A percentile compares a stretch with the other conserved stretches of the same genome.
These are phyloP conservation scores for Lontra canadensis DNA, from an alignment of 2,113 vertebrate species.

Conservation along the genomic window DNA sequence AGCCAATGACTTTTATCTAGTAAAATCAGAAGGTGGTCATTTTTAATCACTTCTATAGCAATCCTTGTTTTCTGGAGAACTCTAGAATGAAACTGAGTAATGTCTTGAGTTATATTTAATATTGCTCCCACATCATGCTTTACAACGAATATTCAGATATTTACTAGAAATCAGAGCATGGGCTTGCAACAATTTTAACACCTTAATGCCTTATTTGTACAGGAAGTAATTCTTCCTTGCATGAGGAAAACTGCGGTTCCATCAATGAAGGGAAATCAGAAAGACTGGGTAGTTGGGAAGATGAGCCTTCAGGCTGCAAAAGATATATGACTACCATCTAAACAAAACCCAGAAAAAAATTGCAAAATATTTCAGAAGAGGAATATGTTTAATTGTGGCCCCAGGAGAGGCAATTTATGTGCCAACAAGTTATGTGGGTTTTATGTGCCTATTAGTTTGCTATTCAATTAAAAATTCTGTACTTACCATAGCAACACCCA, in stretches of 20 bases:
- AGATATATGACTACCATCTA: slow-evolving; percentile 48
- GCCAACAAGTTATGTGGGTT: slow-evolving; percentile 80
- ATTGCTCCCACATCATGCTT: not conserved
- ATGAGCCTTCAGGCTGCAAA: not conserved
- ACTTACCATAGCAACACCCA: slow-evolving; percentile 79
- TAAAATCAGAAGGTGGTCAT: not conserved
- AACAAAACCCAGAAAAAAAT: slow-evolving; percentile 66
- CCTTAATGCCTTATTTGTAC: not conserved
- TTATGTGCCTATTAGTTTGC: slow-evolving; percentile 84
- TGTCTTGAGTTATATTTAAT: not conserved
- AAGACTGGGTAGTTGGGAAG: not conserved
- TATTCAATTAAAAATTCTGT: slow-evolving; percentile 85
- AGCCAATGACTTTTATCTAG: not conserved
- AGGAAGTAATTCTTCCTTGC: not conserved
- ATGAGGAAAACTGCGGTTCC: not conserved
- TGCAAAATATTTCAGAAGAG: slow-evolving; percentile 76
- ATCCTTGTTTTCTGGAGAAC: not conserved
- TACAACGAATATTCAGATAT: not conserved
- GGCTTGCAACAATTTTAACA: not conserved
- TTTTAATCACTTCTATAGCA: not conserved
- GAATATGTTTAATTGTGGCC: slow-evolving; percentile 79
- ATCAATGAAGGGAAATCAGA: not conserved
- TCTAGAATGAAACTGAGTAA: not conserved
- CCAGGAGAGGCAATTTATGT: slow-evolving; percentile 82
- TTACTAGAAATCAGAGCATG: not conserved